These are phyloP conservation scores for Oncorhynchus kisutch DNA, from an alignment of 2,113 vertebrate species.

Conservation along the genomic window DNA sequence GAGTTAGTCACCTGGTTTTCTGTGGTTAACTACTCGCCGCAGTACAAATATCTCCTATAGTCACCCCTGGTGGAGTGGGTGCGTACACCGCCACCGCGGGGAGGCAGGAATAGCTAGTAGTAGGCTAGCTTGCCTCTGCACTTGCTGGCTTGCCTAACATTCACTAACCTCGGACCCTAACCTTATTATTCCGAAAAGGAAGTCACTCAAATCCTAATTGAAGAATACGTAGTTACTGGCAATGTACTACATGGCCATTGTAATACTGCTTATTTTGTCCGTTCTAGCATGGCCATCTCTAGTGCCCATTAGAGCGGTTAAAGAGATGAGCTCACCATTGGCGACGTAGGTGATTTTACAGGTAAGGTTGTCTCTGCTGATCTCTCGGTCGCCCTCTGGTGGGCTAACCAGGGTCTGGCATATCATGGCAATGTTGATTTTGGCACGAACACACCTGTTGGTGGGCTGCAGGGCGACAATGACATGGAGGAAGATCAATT, in stretches of 20 bases:
- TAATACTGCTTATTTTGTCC: neutral
- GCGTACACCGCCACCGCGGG: too few species aligned
- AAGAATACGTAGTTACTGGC: too few species aligned
- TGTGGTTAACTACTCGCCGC: too few species aligned
- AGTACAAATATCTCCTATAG: too few species aligned
- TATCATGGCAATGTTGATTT: constrained; percentile 97
- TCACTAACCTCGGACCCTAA: too few species aligned
- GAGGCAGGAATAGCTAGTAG: too few species aligned
- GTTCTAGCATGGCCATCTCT: neutral
- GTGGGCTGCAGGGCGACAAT: constrained; percentile 70
- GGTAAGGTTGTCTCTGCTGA: constrained; percentile 92
- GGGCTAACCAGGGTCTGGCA: constrained; percentile 96
- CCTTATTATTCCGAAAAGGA: too few species aligned
- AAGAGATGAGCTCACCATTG: constrained; percentile 80
- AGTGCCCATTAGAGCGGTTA: neutral
- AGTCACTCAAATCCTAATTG: too few species aligned
- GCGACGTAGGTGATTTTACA: constrained; percentile 99
- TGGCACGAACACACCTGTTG: constrained; percentile 93
- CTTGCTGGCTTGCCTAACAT: too few species aligned
- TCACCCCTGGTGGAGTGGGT: too few species aligned
- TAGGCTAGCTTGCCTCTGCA: too few species aligned
- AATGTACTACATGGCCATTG: neutral
- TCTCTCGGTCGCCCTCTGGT: constrained; percentile 91
- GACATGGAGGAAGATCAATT: neutral
- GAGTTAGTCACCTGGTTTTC: too few species aligned